phyloP scores from a whole-genome alignment of 2,888 invertebrate species.

The Plebejus anna region DNA sequence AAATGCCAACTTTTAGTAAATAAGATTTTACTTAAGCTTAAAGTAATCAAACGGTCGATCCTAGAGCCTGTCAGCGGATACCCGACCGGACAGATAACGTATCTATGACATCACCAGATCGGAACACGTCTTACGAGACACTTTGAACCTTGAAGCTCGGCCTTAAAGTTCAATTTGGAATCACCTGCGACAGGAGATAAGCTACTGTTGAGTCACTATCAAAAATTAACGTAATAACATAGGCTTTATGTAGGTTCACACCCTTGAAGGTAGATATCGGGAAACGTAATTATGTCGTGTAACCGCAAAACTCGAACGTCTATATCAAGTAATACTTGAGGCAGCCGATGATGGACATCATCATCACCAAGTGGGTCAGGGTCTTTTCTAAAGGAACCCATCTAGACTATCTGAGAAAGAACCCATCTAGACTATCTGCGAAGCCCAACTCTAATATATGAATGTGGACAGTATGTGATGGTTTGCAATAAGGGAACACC shows the following conservation, averaged over 20 bases:
- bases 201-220: conserved; percentile 17
- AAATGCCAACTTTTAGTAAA: neutral
- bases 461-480: neutral
- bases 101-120: conserved; percentile 7
- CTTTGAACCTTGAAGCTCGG: neutral
- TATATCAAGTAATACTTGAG: neutral
- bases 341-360: neutral
- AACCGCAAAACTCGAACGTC: neutral
- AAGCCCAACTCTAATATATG: neutral
- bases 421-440: too few relatives aligned
- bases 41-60: neutral
- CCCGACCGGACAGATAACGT: conserved; percentile 13
- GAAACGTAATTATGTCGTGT: neutral
- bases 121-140: neutral
- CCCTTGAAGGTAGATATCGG: conserved; percentile 15
- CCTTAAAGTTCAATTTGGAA: neutral
- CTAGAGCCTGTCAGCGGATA: neutral
- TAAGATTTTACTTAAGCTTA: neutral
- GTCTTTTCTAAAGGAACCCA: neutral
- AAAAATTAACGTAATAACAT: conserved; percentile 20
- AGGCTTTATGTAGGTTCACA: conserved; percentile 17
- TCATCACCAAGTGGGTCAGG: neutral
- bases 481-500: too few relatives aligned
- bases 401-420: too few relatives aligned
- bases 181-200: neutral